These are phyloP conservation scores for Holothuria leucospilota DNA, from an alignment of 53 echinoderm and acorn worm species.

Conservation along the genomic window DNA sequence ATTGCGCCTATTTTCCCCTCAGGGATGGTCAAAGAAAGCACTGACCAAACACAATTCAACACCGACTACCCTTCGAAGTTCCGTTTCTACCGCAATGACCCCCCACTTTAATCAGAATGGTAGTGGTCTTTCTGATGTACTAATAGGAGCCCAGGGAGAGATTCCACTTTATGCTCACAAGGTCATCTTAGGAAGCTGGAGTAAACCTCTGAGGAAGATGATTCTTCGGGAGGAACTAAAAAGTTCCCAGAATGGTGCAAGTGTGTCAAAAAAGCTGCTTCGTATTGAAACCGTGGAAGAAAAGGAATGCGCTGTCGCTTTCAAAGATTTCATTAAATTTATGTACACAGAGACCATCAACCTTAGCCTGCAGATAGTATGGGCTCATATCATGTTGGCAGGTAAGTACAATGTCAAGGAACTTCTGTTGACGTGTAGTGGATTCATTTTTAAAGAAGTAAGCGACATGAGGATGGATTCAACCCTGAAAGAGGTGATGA, in stretches of 20 bases:
- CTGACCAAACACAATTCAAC: too few relatives aligned
- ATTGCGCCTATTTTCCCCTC: too few relatives aligned
- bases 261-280: background rate
- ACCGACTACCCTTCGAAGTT: too few relatives aligned
- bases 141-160: too few relatives aligned
- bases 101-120: too few relatives aligned
- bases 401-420: background rate
- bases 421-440: background rate
- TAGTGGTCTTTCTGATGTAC: too few relatives aligned
- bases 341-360: slow-evolving; percentile 36
- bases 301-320: background rate
- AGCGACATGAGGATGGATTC: background rate
- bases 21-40: too few relatives aligned
- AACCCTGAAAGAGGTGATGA: background rate
- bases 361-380: background rate
- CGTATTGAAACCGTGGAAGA: background rate
- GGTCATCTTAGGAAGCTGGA: background rate
- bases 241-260: background rate
- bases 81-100: too few relatives aligned
- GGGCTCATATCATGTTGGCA: background rate
- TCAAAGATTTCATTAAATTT: background rate
- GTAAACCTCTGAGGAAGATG: background rate
- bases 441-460: background rate
- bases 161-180: background rate
- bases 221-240: background rate